These are phyloP conservation scores for Blennius ocellaris DNA, from an alignment of 2,113 vertebrate species.

Conservation along the genomic window DNA sequence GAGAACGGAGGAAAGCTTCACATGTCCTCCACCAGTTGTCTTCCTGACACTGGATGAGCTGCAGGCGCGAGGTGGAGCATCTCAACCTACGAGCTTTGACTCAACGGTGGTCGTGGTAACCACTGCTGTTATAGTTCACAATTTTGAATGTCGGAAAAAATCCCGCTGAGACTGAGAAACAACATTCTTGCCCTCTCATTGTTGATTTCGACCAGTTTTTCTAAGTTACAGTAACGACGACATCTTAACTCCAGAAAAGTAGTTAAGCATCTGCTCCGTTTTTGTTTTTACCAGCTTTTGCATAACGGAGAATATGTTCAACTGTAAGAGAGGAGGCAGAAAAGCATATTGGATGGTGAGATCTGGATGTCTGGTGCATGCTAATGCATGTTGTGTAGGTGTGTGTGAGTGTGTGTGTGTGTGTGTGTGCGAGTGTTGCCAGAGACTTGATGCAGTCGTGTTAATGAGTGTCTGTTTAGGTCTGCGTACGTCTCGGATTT, in stretches of 20 bases:
- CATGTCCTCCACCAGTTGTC: too few relatives aligned
- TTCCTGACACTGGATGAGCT: too few relatives aligned
- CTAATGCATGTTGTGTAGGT: constrained; percentile 12
- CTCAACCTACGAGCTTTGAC: too few relatives aligned
- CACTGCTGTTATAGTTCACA: too few relatives aligned
- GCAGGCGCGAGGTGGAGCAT: too few relatives aligned
- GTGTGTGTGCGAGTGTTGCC: background rate
- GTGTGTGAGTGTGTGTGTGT: constrained; percentile 5
- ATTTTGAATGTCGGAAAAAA: too few relatives aligned
- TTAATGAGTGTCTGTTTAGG: background rate
- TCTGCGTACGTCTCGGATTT: constrained; percentile 7
- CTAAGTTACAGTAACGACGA: background rate
- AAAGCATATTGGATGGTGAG: background rate
- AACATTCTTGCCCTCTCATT: too few relatives aligned
- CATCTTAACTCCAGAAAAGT: too few relatives aligned
- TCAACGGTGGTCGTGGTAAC: too few relatives aligned
- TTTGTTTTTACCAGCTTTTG: constrained; percentile 2
- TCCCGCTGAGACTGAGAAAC: too few relatives aligned
- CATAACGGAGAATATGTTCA: background rate
- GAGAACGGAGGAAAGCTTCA: too few relatives aligned
- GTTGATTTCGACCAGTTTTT: too few relatives aligned
- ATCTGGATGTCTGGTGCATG: constrained; percentile 14
- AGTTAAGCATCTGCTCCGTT: background rate
- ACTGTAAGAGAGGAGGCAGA: background rate
- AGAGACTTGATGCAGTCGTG: background rate